Conservation (phyloP, 2,888 invertebrate genomes). For the Tipula vernalis region DNA sequence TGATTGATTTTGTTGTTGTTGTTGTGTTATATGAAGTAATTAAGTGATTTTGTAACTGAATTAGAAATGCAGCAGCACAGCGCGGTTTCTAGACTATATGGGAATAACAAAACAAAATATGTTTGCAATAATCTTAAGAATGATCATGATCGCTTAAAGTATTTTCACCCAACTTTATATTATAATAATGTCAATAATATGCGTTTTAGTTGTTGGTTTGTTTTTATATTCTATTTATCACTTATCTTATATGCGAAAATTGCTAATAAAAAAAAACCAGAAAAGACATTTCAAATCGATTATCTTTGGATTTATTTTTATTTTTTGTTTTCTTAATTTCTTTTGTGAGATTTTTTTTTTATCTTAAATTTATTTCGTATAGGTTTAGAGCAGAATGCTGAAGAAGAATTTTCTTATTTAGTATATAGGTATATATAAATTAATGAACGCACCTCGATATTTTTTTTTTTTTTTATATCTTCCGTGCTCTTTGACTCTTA, state of each 20-base stretch:
- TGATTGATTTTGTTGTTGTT: not conserved
- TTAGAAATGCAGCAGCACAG: not conserved
- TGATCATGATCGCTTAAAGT: not conserved
- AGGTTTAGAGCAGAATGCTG: not conserved
- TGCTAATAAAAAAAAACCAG: constrained; percentile 5
- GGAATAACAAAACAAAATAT: not conserved
- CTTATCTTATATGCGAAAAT: not conserved
- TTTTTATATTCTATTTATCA: not conserved
- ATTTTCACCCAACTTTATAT: not conserved
- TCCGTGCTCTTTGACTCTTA: constrained; percentile 7
- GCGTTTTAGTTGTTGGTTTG: not conserved
- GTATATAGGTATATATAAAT: not conserved
- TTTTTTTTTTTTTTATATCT: constrained; percentile 5
- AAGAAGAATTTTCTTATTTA: not conserved
- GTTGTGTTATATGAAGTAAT: not conserved
- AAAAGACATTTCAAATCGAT: constrained; percentile 10
- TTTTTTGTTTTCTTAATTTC: constrained; percentile 6
- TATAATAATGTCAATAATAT: not conserved
- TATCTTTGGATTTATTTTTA: not conserved
- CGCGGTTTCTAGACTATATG: not conserved
- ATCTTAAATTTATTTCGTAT: not conserved
- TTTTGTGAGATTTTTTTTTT: constrained; percentile 5
- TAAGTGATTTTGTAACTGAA: not conserved
- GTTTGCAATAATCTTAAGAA: not conserved
- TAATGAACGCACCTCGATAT: constrained; percentile 10